Evolutionary conservation across 1,140 invertebrate species (phyloP), one percentile per base, ranked within the genome.

Genomic region (Ladona fulva): DNA sequence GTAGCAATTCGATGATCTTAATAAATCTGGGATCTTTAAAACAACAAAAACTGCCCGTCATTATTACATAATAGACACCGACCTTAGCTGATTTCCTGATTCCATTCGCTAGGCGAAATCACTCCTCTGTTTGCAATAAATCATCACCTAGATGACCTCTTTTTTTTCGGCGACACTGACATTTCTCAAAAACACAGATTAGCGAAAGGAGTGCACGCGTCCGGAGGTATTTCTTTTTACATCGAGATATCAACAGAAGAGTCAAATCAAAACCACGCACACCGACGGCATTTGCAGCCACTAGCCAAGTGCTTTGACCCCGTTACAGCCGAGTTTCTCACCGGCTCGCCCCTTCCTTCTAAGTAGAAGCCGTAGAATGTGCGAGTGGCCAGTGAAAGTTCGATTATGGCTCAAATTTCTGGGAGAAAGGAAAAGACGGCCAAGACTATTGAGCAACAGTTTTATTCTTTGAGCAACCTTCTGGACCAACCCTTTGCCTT

Each of bases 351-450:
- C n/a, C 52, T 66, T 66, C 52, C 52, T 66, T 66, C 52, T 66
- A 66, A 66, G 52, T 66, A 66, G 52, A 66, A 66, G 52, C 52
- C 52, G 52, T 66, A 66, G 52, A 66, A 66, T 66, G 52, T 66
- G 52, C 52, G 52, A 66, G 52, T 66, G 52, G 52, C 52, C 52
- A 66, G 52, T 66, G 52, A 66, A 66, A 66, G 52, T 66, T 66
- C 52, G 52, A 66, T 66, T 66, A 66, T 66, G 52, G 52, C 52
- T 66, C 52, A 66, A 66, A 66, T 66, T 66, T 66, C 52, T 66
- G 52, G 52, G 52, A 66, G 52, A 66, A 66, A 66, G 52, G 52
- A 66, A 66, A 66, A 66, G 52, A 66, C 52, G 52, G 52, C 52
- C 52, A 66, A 66, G 52, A 66, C 52, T 66, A 66, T 66, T 66